Evolutionary conservation across 2,797 vertebrate genomes (phyloP).

Genomic region (Urocyon cinereoargenteus): DNA sequence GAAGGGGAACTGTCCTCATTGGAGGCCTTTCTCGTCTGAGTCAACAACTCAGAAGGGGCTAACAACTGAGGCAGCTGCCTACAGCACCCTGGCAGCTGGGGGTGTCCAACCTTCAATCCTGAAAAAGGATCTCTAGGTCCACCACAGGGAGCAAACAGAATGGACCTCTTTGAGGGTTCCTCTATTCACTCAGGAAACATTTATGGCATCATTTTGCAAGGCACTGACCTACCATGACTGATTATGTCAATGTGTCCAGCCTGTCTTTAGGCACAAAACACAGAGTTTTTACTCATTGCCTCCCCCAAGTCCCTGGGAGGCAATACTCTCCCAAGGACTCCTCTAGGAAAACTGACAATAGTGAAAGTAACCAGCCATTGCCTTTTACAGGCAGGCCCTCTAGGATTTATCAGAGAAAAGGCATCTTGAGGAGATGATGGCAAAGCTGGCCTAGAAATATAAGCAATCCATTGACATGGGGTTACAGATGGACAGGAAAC

Average conservation of each 20-base stretch:
- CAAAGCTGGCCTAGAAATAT: slow-evolving; percentile 38
- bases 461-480: background rate
- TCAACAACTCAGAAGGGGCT: background rate
- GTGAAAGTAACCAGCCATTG: background rate
- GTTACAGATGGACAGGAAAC: background rate
- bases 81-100: background rate
- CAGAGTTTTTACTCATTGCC: background rate
- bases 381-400: background rate
- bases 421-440: background rate
- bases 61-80: background rate
- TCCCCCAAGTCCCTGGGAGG: background rate
- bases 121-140: background rate
- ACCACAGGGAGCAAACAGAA: background rate
- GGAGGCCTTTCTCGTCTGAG: background rate
- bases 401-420: background rate
- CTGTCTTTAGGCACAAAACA: background rate
- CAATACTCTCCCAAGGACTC: background rate
- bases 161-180: rapidly evolving
- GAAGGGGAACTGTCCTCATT: background rate
- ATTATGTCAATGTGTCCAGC: background rate
- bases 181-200: background rate
- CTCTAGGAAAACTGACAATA: background rate
- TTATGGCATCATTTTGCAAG: background rate
- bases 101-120: background rate
- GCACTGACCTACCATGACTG: background rate